Conservation (phyloP, 2,888 invertebrate species). For the Muscina levida region DNA sequence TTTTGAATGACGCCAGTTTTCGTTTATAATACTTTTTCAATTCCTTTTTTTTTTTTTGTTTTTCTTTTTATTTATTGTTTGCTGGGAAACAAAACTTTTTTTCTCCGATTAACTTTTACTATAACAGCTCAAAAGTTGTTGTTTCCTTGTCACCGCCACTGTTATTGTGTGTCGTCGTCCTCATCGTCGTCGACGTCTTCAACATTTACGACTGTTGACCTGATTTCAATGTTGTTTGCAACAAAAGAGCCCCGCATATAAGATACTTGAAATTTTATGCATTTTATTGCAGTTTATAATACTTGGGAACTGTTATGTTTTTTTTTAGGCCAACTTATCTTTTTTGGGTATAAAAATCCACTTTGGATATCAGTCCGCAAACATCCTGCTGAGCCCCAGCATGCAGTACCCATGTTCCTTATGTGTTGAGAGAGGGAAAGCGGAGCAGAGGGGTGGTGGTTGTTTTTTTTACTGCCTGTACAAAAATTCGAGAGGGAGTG, state of each 20-base stretch:
- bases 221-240: constrained; percentile 47
- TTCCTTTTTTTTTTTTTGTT: no score
- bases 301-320: no score
- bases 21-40: no score
- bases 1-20: no score
- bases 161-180: constrained; percentile 8
- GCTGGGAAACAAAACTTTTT: no score
- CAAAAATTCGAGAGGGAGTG: neutral
- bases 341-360: no score
- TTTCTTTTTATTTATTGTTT: no score
- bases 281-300: constrained; percentile 62
- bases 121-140: neutral
- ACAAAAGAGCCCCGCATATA: constrained; percentile 27
- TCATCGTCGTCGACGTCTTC: constrained; percentile 4
- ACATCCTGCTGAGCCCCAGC: neutral
- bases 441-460: no score
- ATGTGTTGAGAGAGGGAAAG: no score
- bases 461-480: neutral
- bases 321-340: no score
- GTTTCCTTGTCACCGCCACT: neutral
- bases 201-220: constrained; percentile 66
- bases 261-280: constrained; percentile 59
- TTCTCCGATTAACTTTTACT: constrained; percentile 17
- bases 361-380: neutral
- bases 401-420: no score